Evolutionary conservation across 2,113 vertebrate species (phyloP), one percentile per base, ranked within the genome.

Genomic region (Scopus umbretta): DNA sequence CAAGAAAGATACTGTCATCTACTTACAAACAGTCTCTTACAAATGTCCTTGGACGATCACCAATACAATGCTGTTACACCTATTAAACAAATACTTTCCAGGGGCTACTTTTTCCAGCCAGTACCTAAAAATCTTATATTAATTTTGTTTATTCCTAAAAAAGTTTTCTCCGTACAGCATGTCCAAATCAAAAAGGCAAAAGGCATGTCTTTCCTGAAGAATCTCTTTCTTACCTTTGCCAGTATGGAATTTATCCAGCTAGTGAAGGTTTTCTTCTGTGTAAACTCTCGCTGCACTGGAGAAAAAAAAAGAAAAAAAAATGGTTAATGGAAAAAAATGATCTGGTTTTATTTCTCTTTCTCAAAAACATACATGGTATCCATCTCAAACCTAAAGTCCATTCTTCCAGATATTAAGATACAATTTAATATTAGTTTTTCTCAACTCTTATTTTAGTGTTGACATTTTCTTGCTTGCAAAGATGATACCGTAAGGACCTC

Each of bases 231-330:
- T 94, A 99, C 99, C 99, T 99, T 99, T 85, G 98, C 98, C 95
- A 99, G 83, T 97, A 99, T 98, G 71, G 99, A 99, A 92, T 99
- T 99, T 96, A 99, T 98, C 99, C 99, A 99, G 96, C 98, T 99
- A 70, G 99, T 99, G 94, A 99, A 99, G 15, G 99, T 99, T 95
- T 99, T 99, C 98, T 99, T 99, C 98, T 99, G 99, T 10, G 98
- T 99, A 91, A 98, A 98, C 56, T 99, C 99, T 87, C 99, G 99
- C 70, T 99, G 98, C 82, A 99, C 99, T 99, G 86, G 53, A 26
- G 32, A 84, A 32, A 88, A 92, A 52, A 89, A 86, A 86, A 26
- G 30, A 75, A 2, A 40, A 83, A 81, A 56, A 52, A 30, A n/a
- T 18, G 2, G 20, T 78, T 91, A 88, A 81, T 36, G 15, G 43